These are phyloP conservation scores for Lepidurus arcticus DNA, from an alignment of 1,140 invertebrate genomes.

Conservation along the genomic window DNA sequence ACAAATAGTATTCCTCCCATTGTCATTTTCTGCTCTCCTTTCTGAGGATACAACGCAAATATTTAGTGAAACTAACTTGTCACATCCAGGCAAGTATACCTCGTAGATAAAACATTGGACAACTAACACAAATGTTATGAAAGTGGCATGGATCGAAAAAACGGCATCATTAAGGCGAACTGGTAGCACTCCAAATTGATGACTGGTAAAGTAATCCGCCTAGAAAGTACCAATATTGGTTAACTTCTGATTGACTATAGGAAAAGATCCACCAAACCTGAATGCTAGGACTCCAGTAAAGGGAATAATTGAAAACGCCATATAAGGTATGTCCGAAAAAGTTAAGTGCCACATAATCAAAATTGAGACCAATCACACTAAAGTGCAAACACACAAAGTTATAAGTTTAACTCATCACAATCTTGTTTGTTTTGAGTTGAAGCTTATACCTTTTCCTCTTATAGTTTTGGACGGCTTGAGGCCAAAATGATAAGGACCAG, in stretches of 20 bases:
- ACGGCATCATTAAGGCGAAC: constrained; percentile 95
- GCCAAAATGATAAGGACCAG: constrained; percentile 98
- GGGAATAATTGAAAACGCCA: constrained; percentile 83
- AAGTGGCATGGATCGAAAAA: constrained; percentile 88
- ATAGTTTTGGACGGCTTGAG: constrained; percentile 88
- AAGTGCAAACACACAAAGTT: constrained; percentile 44
- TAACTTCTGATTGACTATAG: background rate
- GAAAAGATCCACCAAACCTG: constrained; percentile 53
- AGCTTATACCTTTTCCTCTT: constrained; percentile 69
- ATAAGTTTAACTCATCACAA: constrained; percentile 13
- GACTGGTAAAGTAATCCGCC: constrained; percentile 69
- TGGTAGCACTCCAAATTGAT: constrained; percentile 84
- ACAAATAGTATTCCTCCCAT: constrained; percentile 64
- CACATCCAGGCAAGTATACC: constrained; percentile 50
- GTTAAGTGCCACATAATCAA: constrained; percentile 90
- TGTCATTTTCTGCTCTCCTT: constrained; percentile 70
- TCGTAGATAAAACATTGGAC: constrained; percentile 89
- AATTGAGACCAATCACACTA: constrained; percentile 92
- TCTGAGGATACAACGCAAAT: constrained; percentile 46
- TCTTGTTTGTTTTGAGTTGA: background rate
- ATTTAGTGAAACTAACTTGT: constrained; percentile 29
- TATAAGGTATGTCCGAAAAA: constrained; percentile 90
- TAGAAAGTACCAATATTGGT: constrained; percentile 34
- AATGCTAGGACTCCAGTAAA: constrained; percentile 74
- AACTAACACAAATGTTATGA: constrained; percentile 76